A percentile compares a stretch with the other conserved stretches of the same genome.
Conservation (phyloP, 2,888 invertebrate genomes). For the Trissoscelio sp. region DNA sequence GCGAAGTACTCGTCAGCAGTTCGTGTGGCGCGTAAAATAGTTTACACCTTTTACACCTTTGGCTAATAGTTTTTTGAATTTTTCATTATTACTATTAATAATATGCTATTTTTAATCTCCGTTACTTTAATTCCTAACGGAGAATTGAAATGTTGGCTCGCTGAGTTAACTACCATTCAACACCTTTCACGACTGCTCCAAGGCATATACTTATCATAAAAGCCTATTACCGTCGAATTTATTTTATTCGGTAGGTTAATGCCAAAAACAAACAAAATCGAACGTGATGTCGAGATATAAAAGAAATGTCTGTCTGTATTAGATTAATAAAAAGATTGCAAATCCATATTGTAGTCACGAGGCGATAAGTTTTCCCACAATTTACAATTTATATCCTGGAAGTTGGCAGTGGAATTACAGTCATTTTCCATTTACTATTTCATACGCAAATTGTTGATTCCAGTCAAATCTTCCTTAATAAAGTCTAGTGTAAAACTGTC, state of each 20-base stretch:
- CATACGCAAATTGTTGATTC: slow-evolving; percentile 3
- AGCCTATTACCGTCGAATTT: slow-evolving; percentile 36
- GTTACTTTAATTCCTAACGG: slow-evolving; percentile 45
- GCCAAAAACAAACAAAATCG: slow-evolving; percentile 6
- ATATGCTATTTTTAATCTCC: slow-evolving; percentile 44
- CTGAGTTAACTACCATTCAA: slow-evolving; percentile 42
- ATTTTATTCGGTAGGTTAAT: slow-evolving; percentile 19
- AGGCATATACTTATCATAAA: slow-evolving; percentile 37
- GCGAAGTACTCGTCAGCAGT: too few species aligned
- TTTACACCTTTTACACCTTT: slow-evolving; percentile 33
- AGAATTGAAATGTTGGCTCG: slow-evolving; percentile 43
- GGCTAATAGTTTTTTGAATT: slow-evolving; percentile 39
- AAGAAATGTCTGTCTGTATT: too few species aligned
- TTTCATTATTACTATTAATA: slow-evolving; percentile 35
- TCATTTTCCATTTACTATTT: slow-evolving; percentile 42
- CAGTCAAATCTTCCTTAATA: not conserved
- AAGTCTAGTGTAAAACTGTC: not conserved
- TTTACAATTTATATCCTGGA: slow-evolving; percentile 25
- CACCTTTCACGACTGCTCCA: slow-evolving; percentile 37
- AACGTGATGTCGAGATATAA: too few species aligned
- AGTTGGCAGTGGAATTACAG: slow-evolving; percentile 13
- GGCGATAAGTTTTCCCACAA: slow-evolving; percentile 22
- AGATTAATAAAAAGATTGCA: too few species aligned
- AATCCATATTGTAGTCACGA: too few species aligned
- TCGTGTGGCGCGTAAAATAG: slow-evolving; percentile 5